Base-by-base conservation (phyloP, 2,113 vertebrate species). In the Psilopsiagon aurifrons region DNA sequence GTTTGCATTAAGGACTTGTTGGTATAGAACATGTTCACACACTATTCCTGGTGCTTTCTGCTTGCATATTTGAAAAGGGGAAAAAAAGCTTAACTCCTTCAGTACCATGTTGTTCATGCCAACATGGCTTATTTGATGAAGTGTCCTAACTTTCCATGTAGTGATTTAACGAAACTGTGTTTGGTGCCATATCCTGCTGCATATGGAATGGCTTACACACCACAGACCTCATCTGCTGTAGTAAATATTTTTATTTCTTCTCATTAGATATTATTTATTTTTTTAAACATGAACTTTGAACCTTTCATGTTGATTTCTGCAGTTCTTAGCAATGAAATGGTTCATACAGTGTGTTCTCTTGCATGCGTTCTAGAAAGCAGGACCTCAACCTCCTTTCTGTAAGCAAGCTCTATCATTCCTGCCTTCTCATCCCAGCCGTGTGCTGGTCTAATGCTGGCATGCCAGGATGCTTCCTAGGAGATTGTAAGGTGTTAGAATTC, bases 331-430 rank as follows among this genome's bases (percentile, higher is more conserved):
- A 39, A 11, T 5, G 7, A 69, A 69, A 22, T 41, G 43, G 20
- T 41, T 94, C 35, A 35, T 44, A 11, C 6, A 46, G 80, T 28
- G 39, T 79, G 5, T 29, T 78, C 33, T 63, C 41, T 57, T 60
- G 35, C 2, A 0, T 73, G 5, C 52, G 2, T 54, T 88, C 2
- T 62, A 24, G 71, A 76, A 86, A 19, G 54, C 31, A 41, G n/a
- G 41, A 62, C 14, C 14, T 83, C 2, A 1, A 0, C 9, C 18
- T 80, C 15, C 16, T 79, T 73, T 39, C 33, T 69, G 0, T 20
- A 43, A 27, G 11, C 0, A 7, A 79, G 25, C 20, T 20, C 39
- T 19, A 2, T 47, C 29, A 29, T 19, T 85, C 10, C 28, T 71
- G n/a, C 46, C n/a, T 78, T 22, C 44, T 55, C 19, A 31, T 27